Conservation (phyloP, 2,113 vertebrate genomes). For the Coturnix japonica region DNA sequence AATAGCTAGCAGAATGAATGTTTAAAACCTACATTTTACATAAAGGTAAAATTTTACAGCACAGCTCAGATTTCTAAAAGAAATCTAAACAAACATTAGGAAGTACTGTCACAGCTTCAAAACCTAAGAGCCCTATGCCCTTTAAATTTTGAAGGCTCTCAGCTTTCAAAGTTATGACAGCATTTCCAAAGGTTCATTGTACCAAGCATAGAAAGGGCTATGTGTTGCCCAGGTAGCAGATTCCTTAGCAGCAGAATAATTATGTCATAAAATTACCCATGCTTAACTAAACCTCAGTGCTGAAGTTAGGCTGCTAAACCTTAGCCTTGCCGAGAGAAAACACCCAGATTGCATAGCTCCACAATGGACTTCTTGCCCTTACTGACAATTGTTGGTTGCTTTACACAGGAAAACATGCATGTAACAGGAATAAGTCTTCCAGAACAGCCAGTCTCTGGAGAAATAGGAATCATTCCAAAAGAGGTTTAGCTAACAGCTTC, state of each 20-base stretch:
- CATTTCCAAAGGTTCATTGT: not conserved
- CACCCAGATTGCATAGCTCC: not conserved
- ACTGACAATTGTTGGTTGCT: not conserved
- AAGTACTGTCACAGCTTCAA: not conserved
- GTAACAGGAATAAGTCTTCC: not conserved
- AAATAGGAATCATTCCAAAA: not conserved
- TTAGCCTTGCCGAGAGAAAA: not conserved
- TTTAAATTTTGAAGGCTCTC: not conserved
- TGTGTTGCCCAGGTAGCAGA: not conserved
- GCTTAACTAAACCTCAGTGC: not conserved
- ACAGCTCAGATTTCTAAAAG: not conserved
- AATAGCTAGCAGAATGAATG: not conserved
- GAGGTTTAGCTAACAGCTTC: not conserved
- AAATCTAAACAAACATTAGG: not conserved
- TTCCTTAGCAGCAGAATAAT: not conserved
- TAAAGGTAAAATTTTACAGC: not conserved
- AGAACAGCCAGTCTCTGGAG: not conserved
- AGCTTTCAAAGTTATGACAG: not conserved
- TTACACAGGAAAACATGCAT: not conserved
- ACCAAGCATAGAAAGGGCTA: not conserved
- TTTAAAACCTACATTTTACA: conserved; percentile 4
- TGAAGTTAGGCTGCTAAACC: not conserved
- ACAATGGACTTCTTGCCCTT: not conserved
- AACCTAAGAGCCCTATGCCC: not conserved
- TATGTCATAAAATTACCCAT: not conserved